A percentile compares a stretch with the other conserved stretches of the same genome.
Conservation (phyloP, 2,113 vertebrate species). For the Opisthocomus hoazin region DNA sequence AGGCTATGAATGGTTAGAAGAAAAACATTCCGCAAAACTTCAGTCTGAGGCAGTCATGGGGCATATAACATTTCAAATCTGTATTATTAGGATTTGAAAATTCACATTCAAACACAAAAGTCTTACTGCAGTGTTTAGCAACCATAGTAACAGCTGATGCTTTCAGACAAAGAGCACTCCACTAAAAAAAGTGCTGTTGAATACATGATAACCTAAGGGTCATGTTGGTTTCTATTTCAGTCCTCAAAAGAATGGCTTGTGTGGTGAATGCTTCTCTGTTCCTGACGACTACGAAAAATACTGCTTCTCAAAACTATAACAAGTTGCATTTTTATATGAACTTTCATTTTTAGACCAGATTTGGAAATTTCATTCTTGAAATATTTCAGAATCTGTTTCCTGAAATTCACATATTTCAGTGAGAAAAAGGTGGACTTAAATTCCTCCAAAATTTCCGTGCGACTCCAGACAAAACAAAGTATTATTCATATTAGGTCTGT, state of each 20-base stretch:
- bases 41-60: neutral
- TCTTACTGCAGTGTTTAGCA: constrained; percentile 27
- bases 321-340: neutral
- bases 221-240: neutral
- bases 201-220: constrained; percentile 9
- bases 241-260: neutral
- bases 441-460: neutral
- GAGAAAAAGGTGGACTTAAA: neutral
- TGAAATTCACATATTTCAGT: neutral
- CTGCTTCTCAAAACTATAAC: neutral
- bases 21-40: neutral
- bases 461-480: neutral
- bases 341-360: neutral
- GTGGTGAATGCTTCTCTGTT: neutral
- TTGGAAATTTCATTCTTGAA: neutral
- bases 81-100: neutral
- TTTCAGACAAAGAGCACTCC: neutral
- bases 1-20: neutral
- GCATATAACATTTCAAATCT: neutral
- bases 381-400: neutral
- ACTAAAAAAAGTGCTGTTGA: neutral
- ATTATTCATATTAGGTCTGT: neutral
- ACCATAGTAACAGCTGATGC: constrained; percentile 41
- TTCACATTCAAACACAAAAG: constrained; percentile 6
- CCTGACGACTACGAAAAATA: neutral